Evolutionary conservation across 2,888 invertebrate species (phyloP).

Genomic region (Oeneis ivallda): DNA sequence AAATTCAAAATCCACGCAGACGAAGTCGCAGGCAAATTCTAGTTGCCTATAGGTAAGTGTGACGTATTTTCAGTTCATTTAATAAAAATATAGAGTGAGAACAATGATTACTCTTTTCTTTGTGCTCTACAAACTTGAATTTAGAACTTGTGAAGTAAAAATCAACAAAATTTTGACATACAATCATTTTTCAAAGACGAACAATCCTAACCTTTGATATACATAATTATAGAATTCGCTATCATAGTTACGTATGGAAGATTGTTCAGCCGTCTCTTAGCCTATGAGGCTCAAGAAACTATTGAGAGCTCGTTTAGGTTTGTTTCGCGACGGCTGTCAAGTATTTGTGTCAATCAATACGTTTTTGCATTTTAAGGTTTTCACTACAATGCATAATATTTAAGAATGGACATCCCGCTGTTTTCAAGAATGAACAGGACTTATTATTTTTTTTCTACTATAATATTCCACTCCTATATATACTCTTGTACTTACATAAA

Average conservation of each 20-base stretch:
- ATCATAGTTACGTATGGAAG: not conserved
- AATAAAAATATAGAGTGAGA: too few relatives aligned
- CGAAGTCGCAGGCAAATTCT: too few relatives aligned
- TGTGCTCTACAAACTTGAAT: too few relatives aligned
- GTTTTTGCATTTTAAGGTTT: conserved; percentile 56
- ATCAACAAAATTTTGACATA: too few relatives aligned
- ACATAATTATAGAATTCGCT: too few relatives aligned
- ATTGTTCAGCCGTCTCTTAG: not conserved
- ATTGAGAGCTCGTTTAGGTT: conserved; percentile 51
- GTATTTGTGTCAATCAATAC: conserved; percentile 49
- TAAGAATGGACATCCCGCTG: conserved; percentile 32
- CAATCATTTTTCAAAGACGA: too few relatives aligned
- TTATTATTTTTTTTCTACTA: conserved; percentile 15
- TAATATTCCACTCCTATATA: not conserved
- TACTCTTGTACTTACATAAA: not conserved
- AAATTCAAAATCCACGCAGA: too few relatives aligned
- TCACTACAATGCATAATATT: conserved; percentile 16
- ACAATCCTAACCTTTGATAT: too few relatives aligned
- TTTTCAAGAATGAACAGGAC: conserved; percentile 21
- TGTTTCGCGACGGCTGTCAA: conserved; percentile 40
- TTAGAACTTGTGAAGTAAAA: too few relatives aligned
- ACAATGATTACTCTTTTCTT: too few relatives aligned
- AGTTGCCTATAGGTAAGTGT: too few relatives aligned
- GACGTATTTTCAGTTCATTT: too few relatives aligned
- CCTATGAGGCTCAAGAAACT: conserved; percentile 39